Percentiles rank a stretch among this genome's conserved stretches.
These are phyloP conservation scores for Papilio demoleus DNA, from an alignment of 2,888 invertebrate species.

Conservation along the genomic window DNA sequence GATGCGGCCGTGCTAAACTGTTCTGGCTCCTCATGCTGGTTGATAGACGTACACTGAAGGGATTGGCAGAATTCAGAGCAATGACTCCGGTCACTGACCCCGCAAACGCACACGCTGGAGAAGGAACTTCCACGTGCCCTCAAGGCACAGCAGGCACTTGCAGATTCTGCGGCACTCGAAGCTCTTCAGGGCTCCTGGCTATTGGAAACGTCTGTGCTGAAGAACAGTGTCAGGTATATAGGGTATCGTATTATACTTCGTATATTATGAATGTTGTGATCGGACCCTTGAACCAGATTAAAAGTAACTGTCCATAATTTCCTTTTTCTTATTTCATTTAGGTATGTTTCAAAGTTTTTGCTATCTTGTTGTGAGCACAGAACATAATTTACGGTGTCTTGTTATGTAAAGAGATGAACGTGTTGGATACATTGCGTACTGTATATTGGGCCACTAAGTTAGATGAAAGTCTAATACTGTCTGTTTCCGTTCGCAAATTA, in stretches of 20 bases:
- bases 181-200: slow-evolving; percentile 92
- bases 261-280: not conserved
- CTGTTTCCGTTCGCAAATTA: too few relatives aligned
- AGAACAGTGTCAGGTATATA: slow-evolving; percentile 92
- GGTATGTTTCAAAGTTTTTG: too few relatives aligned
- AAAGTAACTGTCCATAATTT: too few relatives aligned
- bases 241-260: not conserved
- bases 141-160: slow-evolving; percentile 88
- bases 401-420: too few relatives aligned
- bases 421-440: too few relatives aligned
- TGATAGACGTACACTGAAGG: slow-evolving; percentile 96
- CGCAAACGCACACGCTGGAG: slow-evolving; percentile 47
- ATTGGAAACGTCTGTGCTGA: slow-evolving; percentile 97
- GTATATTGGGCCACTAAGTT: too few relatives aligned
- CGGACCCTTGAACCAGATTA: not conserved
- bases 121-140: slow-evolving; percentile 51
- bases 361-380: too few relatives aligned
- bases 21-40: slow-evolving; percentile 97
- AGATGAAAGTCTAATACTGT: too few relatives aligned
- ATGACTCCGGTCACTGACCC: slow-evolving; percentile 67
- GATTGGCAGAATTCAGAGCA: slow-evolving; percentile 94
- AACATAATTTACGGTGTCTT: too few relatives aligned
- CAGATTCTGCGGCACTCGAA: slow-evolving; percentile 95
- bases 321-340: not conserved
- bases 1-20: slow-evolving; percentile 96